Base-by-base conservation (phyloP, 1,140 invertebrate species). In the Drosophila prosaltans region DNA sequence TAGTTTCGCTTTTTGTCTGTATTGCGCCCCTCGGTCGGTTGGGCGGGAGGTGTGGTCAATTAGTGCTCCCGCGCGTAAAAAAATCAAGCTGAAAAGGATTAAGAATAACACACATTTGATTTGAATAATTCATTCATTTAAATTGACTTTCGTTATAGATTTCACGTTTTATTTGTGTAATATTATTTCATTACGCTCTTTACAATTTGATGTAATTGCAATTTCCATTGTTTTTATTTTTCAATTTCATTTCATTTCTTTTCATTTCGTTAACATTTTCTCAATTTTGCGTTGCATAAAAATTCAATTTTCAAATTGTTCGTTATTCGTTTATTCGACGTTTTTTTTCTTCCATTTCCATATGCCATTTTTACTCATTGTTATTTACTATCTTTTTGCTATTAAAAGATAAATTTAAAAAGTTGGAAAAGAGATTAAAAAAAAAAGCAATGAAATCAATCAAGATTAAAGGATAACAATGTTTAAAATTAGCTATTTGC, bases 401-500 rank as follows among this genome's bases (percentile, higher is more conserved):
- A 26, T 51, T 51, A 51, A 51, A 51, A 51, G 45, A 51, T 51
- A 51, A 3, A 26, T 51, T 51, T 51, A 51, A 51, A 51, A 51
- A 26, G 45, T 48, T 36, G 3, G 21, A 48, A 48, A 48, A 8
- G 2, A 21, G 45, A 9, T 10, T 21, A 48, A 48, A 48, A 24
- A 7, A 24, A 51, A 26, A 24, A 3, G 26, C 16, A 51, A 51
- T 51, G 21, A 51, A 51, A 51, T 51, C 9, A 62, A 62, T 16
- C 16, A 16, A 43, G 40, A 39, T 40, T 10, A 62, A 62, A 62
- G 41, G 26, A 62, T 43, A 62, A 62, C 60, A 45, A 62, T 45
- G 10, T 43, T 61, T 43, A 26, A 30, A 61, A 61, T 61, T 61
- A 43, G 36, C 40, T 61, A 61, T 39, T 40, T 28, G 40, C 59